A percentile compares a stretch with the other conserved stretches of the same genome.
phyloP scores from a whole-genome alignment of 2,113 vertebrate species.

The Rhinoderma darwinii region DNA sequence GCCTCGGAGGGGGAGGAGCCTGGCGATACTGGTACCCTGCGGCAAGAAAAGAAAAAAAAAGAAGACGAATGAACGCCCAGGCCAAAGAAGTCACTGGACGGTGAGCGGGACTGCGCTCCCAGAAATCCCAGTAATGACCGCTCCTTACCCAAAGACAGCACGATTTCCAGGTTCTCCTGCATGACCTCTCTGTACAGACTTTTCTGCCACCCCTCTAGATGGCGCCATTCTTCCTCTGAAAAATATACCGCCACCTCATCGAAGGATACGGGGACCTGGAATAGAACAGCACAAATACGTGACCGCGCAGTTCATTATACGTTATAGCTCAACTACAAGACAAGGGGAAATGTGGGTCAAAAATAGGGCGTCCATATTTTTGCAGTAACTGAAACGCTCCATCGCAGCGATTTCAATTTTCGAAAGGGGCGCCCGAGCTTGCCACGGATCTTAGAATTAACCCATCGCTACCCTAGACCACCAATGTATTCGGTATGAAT shows the following conservation, averaged over 20 bases:
- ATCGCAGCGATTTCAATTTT: too few relatives aligned
- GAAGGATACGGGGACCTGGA: slow-evolving; percentile 67
- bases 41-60: neutral
- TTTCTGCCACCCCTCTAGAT: slow-evolving; percentile 67
- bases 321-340: too few relatives aligned
- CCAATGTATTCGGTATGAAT: too few relatives aligned
- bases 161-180: slow-evolving; percentile 69
- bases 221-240: slow-evolving; percentile 69
- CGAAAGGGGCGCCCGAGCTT: too few relatives aligned
- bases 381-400: neutral
- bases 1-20: neutral
- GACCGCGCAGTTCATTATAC: neutral
- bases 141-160: slow-evolving; percentile 67
- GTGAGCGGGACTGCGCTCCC: neutral
- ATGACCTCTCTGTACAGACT: slow-evolving; percentile 69
- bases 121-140: too few relatives aligned
- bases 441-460: too few relatives aligned
- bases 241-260: slow-evolving; percentile 71
- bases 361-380: neutral
- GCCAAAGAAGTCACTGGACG: neutral
- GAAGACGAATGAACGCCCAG: too few relatives aligned
- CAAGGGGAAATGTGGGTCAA: too few relatives aligned
- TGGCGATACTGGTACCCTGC: slow-evolving; percentile 18
- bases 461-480: too few relatives aligned
- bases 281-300: neutral